A percentile compares a stretch with the other conserved stretches of the same genome.
phyloP scores from a whole-genome alignment of 2,888 invertebrate species.

The Atethmia centrago region DNA sequence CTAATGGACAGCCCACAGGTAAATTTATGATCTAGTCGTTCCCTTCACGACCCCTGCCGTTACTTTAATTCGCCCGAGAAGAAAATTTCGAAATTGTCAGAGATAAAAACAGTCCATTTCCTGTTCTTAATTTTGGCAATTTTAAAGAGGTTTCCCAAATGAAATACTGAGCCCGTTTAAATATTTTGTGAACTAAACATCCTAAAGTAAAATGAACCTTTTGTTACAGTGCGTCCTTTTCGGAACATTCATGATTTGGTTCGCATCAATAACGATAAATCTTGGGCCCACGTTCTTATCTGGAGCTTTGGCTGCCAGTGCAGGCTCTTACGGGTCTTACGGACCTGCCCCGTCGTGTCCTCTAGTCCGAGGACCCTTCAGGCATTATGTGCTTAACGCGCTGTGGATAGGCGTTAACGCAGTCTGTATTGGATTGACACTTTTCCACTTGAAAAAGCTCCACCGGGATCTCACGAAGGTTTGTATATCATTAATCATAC shows the following conservation, averaged over 20 bases:
- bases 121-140: conserved; percentile 28
- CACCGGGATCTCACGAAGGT: conserved; percentile 95
- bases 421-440: conserved; percentile 95
- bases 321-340: conserved; percentile 93
- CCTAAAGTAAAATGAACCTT: conserved; percentile 31
- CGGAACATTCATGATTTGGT: conserved; percentile 98
- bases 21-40: conserved; percentile 59
- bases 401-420: conserved; percentile 97
- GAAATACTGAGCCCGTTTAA: conserved; percentile 29
- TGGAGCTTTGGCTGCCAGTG: conserved; percentile 95
- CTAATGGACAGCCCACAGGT: conserved; percentile 96
- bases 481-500: conserved; percentile 67
- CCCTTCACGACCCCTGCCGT: conserved; percentile 21
- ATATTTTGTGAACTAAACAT: conserved; percentile 16
- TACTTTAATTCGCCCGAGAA: conserved; percentile 30
- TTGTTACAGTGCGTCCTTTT: conserved; percentile 95
- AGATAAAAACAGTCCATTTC: conserved; percentile 48
- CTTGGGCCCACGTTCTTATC: conserved; percentile 96
- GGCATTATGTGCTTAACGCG: conserved; percentile 97
- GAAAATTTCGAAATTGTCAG: conserved; percentile 42
- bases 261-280: conserved; percentile 97
- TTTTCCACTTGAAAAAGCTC: conserved; percentile 95
- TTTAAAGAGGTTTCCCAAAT: conserved; percentile 18
- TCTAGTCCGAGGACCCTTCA: conserved; percentile 95
- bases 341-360: conserved; percentile 94